phyloP scores from a whole-genome alignment of 2,888 invertebrate genomes.

The Leucoptera coffeella region DNA sequence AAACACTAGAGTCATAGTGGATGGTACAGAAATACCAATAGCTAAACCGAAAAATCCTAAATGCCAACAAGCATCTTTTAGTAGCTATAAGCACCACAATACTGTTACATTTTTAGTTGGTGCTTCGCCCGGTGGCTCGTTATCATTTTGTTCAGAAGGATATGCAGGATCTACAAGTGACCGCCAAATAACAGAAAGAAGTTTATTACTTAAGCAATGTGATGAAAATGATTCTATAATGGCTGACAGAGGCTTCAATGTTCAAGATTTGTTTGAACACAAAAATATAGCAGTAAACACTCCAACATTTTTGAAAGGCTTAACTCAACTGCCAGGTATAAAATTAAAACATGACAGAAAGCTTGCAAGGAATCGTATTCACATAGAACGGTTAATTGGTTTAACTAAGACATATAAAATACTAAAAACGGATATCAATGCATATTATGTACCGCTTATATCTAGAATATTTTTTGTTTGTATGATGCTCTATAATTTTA shows the following conservation, averaged over 20 bases:
- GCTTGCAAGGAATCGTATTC: conserved; percentile 4
- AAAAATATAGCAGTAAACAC: conserved; percentile 7
- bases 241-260: conserved; percentile 10
- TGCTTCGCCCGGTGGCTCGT: conserved; percentile 2
- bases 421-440: conserved; percentile 5
- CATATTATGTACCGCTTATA: too few species aligned
- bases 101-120: conserved; percentile 3
- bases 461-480: conserved; percentile 4
- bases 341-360: conserved; percentile 4
- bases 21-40: conserved; percentile 3
- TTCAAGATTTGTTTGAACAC: conserved; percentile 9
- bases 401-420: conserved; percentile 6
- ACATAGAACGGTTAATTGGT: conserved; percentile 6
- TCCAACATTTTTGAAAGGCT: conserved; percentile 8
- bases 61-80: conserved; percentile 3
- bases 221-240: conserved; percentile 8
- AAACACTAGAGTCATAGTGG: conserved; percentile 2
- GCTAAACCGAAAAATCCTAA: conserved; percentile 1
- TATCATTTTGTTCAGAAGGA: conserved; percentile 2
- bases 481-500: conserved; percentile 4
- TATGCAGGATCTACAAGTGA: conserved; percentile 7
- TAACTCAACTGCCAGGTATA: conserved; percentile 6
- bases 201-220: conserved; percentile 7
- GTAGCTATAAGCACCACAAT: conserved; percentile 2
- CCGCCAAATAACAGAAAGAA: conserved; percentile 8